Evolutionary conservation across 2,113 vertebrate genomes (phyloP), one percentile per base, ranked within the genome.

Genomic region (Orientallactaga bullata): DNA sequence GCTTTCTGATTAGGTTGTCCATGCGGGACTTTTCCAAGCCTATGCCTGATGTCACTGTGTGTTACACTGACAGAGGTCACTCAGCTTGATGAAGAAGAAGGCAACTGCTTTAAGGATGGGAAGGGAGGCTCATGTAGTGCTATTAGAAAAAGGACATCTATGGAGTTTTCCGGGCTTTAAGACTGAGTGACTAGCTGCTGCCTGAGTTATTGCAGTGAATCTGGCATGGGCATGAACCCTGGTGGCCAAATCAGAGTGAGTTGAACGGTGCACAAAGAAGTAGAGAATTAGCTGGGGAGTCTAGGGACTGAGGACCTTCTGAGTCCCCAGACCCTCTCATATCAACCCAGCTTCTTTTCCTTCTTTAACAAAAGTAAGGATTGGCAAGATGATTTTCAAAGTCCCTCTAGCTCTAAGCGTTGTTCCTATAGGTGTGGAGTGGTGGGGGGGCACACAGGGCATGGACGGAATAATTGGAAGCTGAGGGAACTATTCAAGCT

Each of bases 321-420:
- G 77, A 77, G 71, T 51, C 72, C 72, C 15, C 11, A 83, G 65
- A 74, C 37, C 42, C 72, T 78, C 37, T 88, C 93, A 42, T 37
- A 35, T 32, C n/a, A 32, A 32, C 35, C 65, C 74, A 42, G 60
- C 21, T 82, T 88, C 88, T 85, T 85, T 80, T 65, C 69, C 47
- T 39, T 90, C 65, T 74, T 83, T 65, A 72, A 76, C 74, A 79
- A 79, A 91, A 90, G 66, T 37, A 86, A 86, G 78, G 51, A 61
- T 65, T 66, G 11, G 76, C 32, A 83, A 66, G 74, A 88, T 78
- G 65, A 66, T 88, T 94, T 94, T 77, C 73, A 58, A 94, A 95
- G 94, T 65, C 81, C n/a, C 28, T 82, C 74, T 4, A 32, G 65
- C 32, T 90, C 79, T 65, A 35, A 91, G 71, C 76, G 32, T 61